These are phyloP conservation scores for Ditula angustiorana DNA, from an alignment of 2,888 invertebrate genomes.

Conservation along the genomic window DNA sequence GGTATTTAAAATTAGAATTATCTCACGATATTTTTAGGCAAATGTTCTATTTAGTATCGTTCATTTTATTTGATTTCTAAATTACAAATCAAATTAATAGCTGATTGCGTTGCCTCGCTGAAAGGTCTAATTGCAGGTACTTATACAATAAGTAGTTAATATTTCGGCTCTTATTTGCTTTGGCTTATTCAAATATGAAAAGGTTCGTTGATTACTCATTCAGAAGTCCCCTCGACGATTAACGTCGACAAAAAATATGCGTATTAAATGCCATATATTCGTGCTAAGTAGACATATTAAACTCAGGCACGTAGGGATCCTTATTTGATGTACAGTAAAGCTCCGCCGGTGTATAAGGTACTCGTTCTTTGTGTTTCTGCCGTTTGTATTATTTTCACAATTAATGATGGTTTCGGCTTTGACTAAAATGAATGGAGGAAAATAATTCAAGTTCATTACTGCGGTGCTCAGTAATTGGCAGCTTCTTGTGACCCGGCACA, in stretches of 20 bases:
- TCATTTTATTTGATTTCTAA: too few relatives aligned
- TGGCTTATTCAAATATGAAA: constrained; percentile 3
- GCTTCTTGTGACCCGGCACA: constrained; percentile 57
- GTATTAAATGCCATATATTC: not conserved
- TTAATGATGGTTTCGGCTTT: constrained; percentile 59
- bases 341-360: constrained; percentile 1
- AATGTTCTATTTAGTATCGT: too few relatives aligned
- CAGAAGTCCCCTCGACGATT: not conserved
- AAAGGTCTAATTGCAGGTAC: not conserved
- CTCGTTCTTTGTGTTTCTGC: constrained; percentile 24
- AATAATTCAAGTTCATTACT: constrained; percentile 69
- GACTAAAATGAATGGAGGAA: constrained; percentile 60
- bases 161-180: not conserved
- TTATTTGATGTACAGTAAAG: not conserved
- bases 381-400: constrained; percentile 50
- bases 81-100: not conserved
- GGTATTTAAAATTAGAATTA: too few relatives aligned
- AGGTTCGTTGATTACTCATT: constrained; percentile 9
- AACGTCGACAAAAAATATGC: constrained; percentile 5
- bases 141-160: not conserved
- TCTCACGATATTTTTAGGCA: too few relatives aligned
- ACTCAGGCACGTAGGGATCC: not conserved
- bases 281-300: constrained; percentile 1
- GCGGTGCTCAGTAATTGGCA: constrained; percentile 62
- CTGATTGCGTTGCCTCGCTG: not conserved